Evolutionary conservation across 2,888 invertebrate species (phyloP).

Genomic region (Branchipolynoe longqiensis): DNA sequence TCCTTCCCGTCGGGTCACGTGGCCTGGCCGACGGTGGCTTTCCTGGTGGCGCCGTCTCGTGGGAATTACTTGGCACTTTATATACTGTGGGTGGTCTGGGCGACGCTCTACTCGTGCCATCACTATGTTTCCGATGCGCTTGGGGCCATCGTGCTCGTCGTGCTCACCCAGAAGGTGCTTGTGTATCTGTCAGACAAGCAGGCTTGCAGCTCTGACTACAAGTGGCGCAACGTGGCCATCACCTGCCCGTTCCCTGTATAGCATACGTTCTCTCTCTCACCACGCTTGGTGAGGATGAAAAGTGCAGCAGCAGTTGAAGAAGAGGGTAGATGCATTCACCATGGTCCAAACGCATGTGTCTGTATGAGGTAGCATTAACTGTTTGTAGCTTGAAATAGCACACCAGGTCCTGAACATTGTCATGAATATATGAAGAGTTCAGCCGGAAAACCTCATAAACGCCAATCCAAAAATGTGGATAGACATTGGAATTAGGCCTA

Average conservation of each 20-base stretch:
- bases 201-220: conserved; percentile 39
- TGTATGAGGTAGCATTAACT: too few species aligned
- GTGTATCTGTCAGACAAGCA: conserved; percentile 24
- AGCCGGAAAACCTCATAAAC: too few species aligned
- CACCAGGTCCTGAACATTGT: too few species aligned
- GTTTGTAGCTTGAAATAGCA: too few species aligned
- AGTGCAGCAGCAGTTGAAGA: too few species aligned
- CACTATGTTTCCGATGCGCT: conserved; percentile 69
- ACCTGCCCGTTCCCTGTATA: conserved; percentile 40
- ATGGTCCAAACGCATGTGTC: too few species aligned
- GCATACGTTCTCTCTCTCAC: neutral
- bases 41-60: conserved; percentile 57
- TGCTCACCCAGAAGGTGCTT: conserved; percentile 40
- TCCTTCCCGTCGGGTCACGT: conserved; percentile 71
- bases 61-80: conserved; percentile 61
- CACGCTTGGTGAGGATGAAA: too few species aligned
- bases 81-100: conserved; percentile 68
- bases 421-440: too few species aligned
- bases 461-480: too few species aligned
- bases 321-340: too few species aligned
- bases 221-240: neutral
- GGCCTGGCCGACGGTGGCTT: conserved; percentile 68
- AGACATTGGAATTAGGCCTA: too few species aligned
- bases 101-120: conserved; percentile 70
- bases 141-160: conserved; percentile 61